phyloP scores from a whole-genome alignment of 37 sponge, comb jelly and placozoan species.

The Hexactinellida sp. region DNA sequence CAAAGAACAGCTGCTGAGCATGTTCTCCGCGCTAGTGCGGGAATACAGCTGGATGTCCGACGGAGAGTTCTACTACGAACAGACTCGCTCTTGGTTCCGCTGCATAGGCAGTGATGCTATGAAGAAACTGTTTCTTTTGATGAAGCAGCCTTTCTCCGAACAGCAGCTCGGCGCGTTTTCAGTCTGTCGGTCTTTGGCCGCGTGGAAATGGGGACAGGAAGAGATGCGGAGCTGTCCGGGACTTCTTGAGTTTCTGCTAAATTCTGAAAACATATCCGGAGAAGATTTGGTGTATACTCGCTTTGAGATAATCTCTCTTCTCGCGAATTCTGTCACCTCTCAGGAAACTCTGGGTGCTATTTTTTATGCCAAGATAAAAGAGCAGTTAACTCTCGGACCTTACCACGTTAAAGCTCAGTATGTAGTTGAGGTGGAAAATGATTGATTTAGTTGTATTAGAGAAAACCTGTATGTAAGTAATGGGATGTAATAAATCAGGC shows the following conservation, averaged over 20 bases:
- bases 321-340: constrained; percentile 9
- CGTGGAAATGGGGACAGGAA: not conserved
- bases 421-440: constrained; percentile 2
- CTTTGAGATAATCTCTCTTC: not conserved
- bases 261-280: not conserved
- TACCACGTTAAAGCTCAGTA: not conserved
- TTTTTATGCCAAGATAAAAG: not conserved
- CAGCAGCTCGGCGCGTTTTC: not conserved
- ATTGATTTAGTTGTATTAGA: not conserved
- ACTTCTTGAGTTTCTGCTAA: not conserved
- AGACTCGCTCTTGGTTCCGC: not conserved
- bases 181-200: not conserved
- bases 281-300: not conserved
- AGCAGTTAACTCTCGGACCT: not conserved
- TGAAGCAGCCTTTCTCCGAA: constrained; percentile 10
- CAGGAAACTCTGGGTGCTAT: not conserved
- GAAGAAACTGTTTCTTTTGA: not conserved
- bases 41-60: not conserved
- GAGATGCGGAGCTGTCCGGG: not conserved
- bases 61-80: not conserved
- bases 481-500: no score
- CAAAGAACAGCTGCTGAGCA: not conserved
- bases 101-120: not conserved
- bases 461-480: no score
- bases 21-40: not conserved